phyloP scores from a whole-genome alignment of 1,140 invertebrate genomes.

The Brachionus paranguensis region DNA sequence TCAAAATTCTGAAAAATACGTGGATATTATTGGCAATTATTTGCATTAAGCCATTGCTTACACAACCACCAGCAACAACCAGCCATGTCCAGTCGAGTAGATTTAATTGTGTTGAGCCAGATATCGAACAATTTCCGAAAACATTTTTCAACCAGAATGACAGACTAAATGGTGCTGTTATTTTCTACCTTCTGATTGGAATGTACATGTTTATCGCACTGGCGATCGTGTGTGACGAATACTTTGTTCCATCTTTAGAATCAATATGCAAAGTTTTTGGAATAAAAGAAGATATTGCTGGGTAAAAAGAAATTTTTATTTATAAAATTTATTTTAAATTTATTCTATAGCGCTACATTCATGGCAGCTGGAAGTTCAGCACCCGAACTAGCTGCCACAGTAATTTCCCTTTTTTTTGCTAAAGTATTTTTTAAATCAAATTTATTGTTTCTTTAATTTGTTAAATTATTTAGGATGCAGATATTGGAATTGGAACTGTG shows the following conservation, averaged over 20 bases:
- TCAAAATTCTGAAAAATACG: background rate
- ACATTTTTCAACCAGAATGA: background rate
- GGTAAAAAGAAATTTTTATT: conserved; percentile 46
- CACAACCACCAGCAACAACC: background rate
- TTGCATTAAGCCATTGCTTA: background rate
- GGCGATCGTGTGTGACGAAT: conserved; percentile 59
- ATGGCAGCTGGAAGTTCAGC: conserved; percentile 82
- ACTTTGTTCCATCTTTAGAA: conserved; percentile 53
- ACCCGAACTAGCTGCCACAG: conserved; percentile 80
- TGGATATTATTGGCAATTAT: background rate
- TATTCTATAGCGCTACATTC: conserved; percentile 65
- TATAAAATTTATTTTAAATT: background rate
- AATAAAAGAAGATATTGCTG: background rate
- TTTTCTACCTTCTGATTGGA: conserved; percentile 54
- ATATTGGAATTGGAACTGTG: conserved; percentile 32
- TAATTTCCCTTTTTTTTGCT: conserved; percentile 61
- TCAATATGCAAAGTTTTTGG: conserved; percentile 43
- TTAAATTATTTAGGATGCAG: background rate
- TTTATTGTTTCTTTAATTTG: background rate
- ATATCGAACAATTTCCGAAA: conserved; percentile 29
- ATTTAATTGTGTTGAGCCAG: background rate
- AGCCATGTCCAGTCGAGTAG: background rate
- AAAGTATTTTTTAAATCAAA: conserved; percentile 41
- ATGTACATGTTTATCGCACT: conserved; percentile 59
- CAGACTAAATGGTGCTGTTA: conserved; percentile 42